A percentile compares a stretch with the other conserved stretches of the same genome.
phyloP scores from a whole-genome alignment of 92 coral and sea anemone genomes.

The Pocillopora meandrina region DNA sequence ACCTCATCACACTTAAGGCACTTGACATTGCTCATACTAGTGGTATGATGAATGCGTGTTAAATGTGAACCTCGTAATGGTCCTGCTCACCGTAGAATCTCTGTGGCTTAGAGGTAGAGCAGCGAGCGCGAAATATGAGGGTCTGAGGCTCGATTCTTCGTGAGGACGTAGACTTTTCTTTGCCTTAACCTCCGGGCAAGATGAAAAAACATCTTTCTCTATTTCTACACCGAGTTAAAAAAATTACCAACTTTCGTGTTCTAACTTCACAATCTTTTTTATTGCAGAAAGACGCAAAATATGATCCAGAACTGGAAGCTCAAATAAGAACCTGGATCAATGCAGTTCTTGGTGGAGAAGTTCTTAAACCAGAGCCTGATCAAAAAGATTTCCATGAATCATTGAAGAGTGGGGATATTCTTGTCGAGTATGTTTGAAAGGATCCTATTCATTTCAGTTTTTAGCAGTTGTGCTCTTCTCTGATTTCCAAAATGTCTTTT shows the following conservation, averaged over 20 bases:
- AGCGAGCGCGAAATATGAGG: too few species aligned
- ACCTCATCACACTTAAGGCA: too few species aligned
- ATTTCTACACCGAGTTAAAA: neutral
- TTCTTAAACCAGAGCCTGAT: conserved; percentile 47
- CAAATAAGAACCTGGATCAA: conserved; percentile 71
- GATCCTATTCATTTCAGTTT: neutral
- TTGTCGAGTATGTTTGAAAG: conserved; percentile 46
- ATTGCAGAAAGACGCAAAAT: conserved; percentile 82
- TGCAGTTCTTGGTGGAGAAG: conserved; percentile 61
- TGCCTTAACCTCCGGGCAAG: neutral
- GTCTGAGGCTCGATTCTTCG: too few species aligned
- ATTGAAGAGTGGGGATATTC: conserved; percentile 70
- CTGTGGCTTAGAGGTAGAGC: too few species aligned
- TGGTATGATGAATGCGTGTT: too few species aligned
- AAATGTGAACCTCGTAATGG: too few species aligned
- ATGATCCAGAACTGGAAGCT: conserved; percentile 70
- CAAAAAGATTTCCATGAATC: conserved; percentile 56
- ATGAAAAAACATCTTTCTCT: neutral
- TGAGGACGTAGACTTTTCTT: too few species aligned
- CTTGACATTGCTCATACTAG: too few species aligned
- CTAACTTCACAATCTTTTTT: neutral
- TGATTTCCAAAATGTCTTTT: too few species aligned
- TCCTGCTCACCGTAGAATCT: too few species aligned
- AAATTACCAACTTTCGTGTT: neutral
- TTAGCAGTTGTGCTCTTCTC: neutral